phyloP scores from a whole-genome alignment of 2,113 vertebrate genomes.

The Rafetus swinhoei region DNA sequence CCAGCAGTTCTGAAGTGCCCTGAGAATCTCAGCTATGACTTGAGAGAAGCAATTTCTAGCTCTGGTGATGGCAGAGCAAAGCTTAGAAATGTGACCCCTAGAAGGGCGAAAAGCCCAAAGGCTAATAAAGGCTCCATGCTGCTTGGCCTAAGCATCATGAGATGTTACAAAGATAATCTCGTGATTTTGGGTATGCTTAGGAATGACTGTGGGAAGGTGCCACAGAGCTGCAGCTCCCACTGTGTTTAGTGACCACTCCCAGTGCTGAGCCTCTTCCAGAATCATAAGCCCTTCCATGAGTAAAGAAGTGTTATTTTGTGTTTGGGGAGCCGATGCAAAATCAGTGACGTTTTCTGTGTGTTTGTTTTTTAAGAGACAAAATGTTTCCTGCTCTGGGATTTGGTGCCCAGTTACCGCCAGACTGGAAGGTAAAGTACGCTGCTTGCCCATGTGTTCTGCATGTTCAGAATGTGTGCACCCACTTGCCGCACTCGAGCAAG shows the following conservation, averaged over 20 bases:
- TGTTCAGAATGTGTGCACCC: not conserved
- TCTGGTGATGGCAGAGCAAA: not conserved
- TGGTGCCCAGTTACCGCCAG: constrained; percentile 95
- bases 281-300: fast-evolving
- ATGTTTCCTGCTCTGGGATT: constrained; percentile 99
- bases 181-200: not conserved
- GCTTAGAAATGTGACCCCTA: not conserved
- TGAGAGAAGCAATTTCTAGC: not conserved
- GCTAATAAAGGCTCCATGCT: not conserved
- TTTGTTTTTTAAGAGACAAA: constrained; percentile 89
- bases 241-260: not conserved
- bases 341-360: not conserved
- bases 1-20: not conserved
- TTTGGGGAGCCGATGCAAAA: not conserved
- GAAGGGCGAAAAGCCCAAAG: not conserved
- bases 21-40: fast-evolving
- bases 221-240: not conserved
- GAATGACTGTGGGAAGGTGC: not conserved
- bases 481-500: not conserved
- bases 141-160: not conserved
- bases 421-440: constrained; percentile 92
- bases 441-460: not conserved
- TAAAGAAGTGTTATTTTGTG: not conserved
- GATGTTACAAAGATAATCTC: not conserved
- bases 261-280: not conserved